Conservation (phyloP, 2,888 invertebrate genomes). For the Melitaea athalia region DNA sequence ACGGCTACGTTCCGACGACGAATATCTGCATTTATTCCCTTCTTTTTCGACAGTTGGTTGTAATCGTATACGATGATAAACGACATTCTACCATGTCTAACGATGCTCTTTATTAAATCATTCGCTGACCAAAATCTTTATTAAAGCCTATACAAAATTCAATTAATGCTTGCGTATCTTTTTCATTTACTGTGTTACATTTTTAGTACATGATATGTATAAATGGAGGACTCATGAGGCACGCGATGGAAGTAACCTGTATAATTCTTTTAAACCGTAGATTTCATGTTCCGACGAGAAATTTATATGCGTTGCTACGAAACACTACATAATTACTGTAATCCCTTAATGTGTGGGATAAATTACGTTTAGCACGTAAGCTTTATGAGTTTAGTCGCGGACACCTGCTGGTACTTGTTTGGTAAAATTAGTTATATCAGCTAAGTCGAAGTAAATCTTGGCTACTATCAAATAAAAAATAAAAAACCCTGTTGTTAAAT, state of each 20-base stretch:
- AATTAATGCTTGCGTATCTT: background rate
- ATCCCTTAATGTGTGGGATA: constrained; percentile 44
- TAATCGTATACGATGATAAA: constrained; percentile 27
- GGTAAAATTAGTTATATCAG: constrained; percentile 61
- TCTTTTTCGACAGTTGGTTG: constrained; percentile 30
- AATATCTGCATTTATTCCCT: constrained; percentile 34
- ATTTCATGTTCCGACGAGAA: constrained; percentile 39
- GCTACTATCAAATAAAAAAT: background rate
- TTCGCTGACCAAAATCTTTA: constrained; percentile 10
- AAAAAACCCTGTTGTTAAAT: background rate
- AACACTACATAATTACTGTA: constrained; percentile 44
- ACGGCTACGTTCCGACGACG: constrained; percentile 27
- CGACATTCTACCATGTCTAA: constrained; percentile 30
- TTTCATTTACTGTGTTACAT: constrained; percentile 1
- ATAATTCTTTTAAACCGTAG: constrained; percentile 39
- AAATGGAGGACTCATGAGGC: constrained; percentile 22
- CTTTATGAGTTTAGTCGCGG: constrained; percentile 39
- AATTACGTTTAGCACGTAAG: constrained; percentile 43
- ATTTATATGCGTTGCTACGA: constrained; percentile 38
- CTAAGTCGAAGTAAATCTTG: constrained; percentile 44
- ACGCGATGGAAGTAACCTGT: constrained; percentile 28
- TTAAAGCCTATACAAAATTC: constrained; percentile 4
- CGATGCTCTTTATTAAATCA: constrained; percentile 21
- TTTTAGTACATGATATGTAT: background rate
- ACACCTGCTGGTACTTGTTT: constrained; percentile 47